Evolutionary conservation across 2,797 vertebrate species (phyloP).

Genomic region (Cynopterus sphinx): DNA sequence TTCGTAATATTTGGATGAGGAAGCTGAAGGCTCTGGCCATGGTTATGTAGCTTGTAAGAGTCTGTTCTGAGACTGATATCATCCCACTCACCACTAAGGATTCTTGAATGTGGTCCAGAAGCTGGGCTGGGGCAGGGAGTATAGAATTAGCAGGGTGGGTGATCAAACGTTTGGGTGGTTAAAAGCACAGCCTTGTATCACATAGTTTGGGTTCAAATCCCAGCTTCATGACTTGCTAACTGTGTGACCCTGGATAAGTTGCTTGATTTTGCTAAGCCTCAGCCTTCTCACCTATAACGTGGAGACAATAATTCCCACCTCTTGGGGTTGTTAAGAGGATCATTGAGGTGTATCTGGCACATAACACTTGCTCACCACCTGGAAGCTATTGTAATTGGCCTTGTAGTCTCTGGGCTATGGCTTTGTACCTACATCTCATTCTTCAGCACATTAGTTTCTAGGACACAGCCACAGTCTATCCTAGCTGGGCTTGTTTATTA

Average conservation of each 20-base stretch:
- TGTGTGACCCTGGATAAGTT: neutral
- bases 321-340: conserved; percentile 16
- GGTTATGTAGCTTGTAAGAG: neutral
- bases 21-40: neutral
- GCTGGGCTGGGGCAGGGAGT: neutral
- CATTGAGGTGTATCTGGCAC: conserved; percentile 35
- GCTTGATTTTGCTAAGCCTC: conserved; percentile 53
- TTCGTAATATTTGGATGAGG: conserved; percentile 22
- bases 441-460: conserved; percentile 12
- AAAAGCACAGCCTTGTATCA: neutral
- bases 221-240: conserved; percentile 31
- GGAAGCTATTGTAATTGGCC: conserved; percentile 51
- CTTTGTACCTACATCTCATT: conserved; percentile 44
- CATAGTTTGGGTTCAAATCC: conserved; percentile 31
- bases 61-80: neutral
- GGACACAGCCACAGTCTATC: neutral
- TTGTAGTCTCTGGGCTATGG: conserved; percentile 43
- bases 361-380: conserved; percentile 56
- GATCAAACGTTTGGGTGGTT: neutral
- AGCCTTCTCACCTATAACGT: conserved; percentile 47
- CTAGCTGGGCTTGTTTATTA: conserved; percentile 22
- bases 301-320: conserved; percentile 37
- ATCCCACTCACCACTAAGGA: neutral
- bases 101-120: neutral
- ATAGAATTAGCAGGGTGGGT: conserved; percentile 15